A percentile compares a stretch with the other conserved stretches of the same genome.
These are phyloP conservation scores for Huso huso DNA, from an alignment of 2,797 vertebrate species.

Conservation along the genomic window DNA sequence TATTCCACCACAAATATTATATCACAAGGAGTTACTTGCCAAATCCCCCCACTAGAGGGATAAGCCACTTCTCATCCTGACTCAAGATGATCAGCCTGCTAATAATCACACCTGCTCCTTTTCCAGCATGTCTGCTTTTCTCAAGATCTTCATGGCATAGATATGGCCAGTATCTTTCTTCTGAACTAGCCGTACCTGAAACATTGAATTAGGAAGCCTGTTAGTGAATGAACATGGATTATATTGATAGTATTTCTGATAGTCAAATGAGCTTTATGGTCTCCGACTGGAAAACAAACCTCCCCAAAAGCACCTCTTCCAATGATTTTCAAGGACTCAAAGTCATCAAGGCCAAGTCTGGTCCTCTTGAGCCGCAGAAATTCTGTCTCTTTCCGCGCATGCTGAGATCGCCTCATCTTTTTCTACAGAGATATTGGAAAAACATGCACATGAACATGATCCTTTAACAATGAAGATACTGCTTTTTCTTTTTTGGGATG, in stretches of 20 bases:
- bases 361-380: conserved; percentile 92
- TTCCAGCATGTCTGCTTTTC: conserved; percentile 96
- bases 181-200: conserved; percentile 89
- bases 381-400: conserved; percentile 93
- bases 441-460: too few relatives aligned
- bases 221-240: background rate
- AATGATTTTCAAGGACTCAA: conserved; percentile 94
- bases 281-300: conserved; percentile 49
- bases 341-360: conserved; percentile 86
- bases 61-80: too few relatives aligned
- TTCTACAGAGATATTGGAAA: conserved; percentile 59
- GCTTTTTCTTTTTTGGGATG: background rate
- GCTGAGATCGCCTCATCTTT: conserved; percentile 85
- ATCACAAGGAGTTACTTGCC: too few relatives aligned
- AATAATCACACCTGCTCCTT: conserved; percentile 79
- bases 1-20: too few relatives aligned
- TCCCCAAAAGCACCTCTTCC: conserved; percentile 96
- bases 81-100: too few relatives aligned
- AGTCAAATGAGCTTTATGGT: background rate
- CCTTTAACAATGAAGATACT: background rate
- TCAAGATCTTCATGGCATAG: conserved; percentile 97
- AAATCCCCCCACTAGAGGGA: too few relatives aligned
- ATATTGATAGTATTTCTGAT: background rate
- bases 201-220: background rate
- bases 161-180: conserved; percentile 98